Percentiles rank a stretch among this genome's conserved stretches.
These are phyloP conservation scores for Morpho deidamia DNA, from an alignment of 2,888 invertebrate genomes.

Conservation along the genomic window DNA sequence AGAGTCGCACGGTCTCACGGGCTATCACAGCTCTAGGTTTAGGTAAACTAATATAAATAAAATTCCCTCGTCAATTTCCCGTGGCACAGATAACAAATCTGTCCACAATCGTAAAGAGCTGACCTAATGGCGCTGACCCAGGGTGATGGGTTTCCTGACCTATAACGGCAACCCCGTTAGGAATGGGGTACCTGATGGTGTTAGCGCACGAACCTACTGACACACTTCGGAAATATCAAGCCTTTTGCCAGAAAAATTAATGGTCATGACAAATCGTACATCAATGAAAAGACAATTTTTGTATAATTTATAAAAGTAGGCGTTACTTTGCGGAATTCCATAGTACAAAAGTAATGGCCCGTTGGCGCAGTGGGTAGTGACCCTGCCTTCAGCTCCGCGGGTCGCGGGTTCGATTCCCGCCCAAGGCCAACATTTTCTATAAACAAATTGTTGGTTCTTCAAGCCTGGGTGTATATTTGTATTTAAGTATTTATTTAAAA, in stretches of 20 bases:
- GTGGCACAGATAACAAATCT: constrained; percentile 23
- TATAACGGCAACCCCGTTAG: not conserved
- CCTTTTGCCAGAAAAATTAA: constrained; percentile 27
- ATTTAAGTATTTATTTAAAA: too few species aligned
- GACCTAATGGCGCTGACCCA: constrained; percentile 45
- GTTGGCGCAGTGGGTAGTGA: too few species aligned
- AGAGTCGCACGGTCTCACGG: too few species aligned
- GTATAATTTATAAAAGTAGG: not conserved
- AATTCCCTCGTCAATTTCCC: constrained; percentile 9
- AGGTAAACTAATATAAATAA: not conserved
- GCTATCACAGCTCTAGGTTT: too few species aligned
- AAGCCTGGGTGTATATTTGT: too few species aligned
- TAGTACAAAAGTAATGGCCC: too few species aligned
- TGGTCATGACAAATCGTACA: constrained; percentile 26
- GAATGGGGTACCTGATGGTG: too few species aligned
- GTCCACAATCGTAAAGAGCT: constrained; percentile 51
- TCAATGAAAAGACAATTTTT: not conserved
- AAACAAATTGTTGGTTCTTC: too few species aligned
- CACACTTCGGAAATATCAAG: constrained; percentile 52
- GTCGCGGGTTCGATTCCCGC: too few species aligned
- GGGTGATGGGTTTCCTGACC: constrained; percentile 1
- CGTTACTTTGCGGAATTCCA: too few species aligned
- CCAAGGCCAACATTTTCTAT: too few species aligned
- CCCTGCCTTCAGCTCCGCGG: too few species aligned
- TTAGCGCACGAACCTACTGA: constrained; percentile 29